A percentile compares a stretch with the other conserved stretches of the same genome.
phyloP scores from a whole-genome alignment of 1,140 invertebrate genomes.

The Drosophila dunni region DNA sequence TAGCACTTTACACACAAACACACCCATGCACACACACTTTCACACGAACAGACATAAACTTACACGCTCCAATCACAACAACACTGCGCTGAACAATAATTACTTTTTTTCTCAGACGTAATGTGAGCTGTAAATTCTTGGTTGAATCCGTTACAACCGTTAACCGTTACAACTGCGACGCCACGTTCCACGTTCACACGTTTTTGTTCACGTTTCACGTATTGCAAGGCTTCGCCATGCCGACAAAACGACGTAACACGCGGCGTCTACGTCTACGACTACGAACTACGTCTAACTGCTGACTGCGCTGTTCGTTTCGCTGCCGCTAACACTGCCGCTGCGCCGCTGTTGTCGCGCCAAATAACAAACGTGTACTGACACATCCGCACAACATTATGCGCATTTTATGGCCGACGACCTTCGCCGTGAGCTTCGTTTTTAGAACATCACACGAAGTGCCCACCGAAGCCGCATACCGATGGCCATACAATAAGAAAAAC shows the following conservation, averaged over 20 bases:
- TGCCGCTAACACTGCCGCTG: constrained; percentile 8
- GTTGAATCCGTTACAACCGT: constrained; percentile 8
- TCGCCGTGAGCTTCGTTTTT: constrained; percentile 67
- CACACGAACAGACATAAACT: not conserved
- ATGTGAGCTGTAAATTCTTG: constrained; percentile 18
- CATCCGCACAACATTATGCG: constrained; percentile 81
- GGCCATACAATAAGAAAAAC: constrained; percentile 65
- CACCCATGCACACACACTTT: no score
- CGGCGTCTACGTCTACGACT: constrained; percentile 22
- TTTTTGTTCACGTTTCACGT: constrained; percentile 19
- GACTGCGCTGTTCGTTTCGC: constrained; percentile 18
- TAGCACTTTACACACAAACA: constrained; percentile 36
- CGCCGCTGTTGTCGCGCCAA: constrained; percentile 66
- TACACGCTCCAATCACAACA: constrained; percentile 16
- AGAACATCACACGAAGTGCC: constrained; percentile 39
- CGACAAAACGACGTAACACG: constrained; percentile 5
- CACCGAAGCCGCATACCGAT: constrained; percentile 26
- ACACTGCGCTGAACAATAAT: constrained; percentile 29
- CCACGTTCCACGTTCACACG: constrained; percentile 16
- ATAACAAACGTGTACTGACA: constrained; percentile 83
- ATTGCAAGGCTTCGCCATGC: constrained; percentile 34
- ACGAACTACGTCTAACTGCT: not conserved
- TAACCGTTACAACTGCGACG: constrained; percentile 26
- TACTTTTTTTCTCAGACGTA: not conserved
- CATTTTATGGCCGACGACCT: constrained; percentile 80